A percentile compares a stretch with the other conserved stretches of the same genome.
Evolutionary conservation across 2,113 vertebrate genomes (phyloP).

Genomic region (Chunga burmeisteri): DNA sequence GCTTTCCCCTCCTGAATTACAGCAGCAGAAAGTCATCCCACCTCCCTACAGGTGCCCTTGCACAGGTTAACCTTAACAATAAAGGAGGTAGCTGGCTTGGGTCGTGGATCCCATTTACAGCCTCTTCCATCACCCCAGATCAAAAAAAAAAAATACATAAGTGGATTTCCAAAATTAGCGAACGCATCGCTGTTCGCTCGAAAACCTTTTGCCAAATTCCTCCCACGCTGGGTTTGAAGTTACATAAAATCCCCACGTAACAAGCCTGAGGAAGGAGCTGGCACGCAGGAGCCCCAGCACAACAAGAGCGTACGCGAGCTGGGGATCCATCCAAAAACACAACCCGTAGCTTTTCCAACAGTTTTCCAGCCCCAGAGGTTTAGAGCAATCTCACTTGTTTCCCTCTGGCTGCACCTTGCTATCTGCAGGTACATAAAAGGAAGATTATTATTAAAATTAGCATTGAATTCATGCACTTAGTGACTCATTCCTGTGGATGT

Average conservation of each 20-base stretch:
- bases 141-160: background rate
- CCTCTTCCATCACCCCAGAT: background rate
- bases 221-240: background rate
- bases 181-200: rapidly evolving
- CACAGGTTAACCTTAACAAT: background rate
- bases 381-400: background rate
- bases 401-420: background rate
- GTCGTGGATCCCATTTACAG: background rate
- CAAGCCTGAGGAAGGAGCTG: background rate
- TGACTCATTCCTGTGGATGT: rapidly evolving
- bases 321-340: background rate
- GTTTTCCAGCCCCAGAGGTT: background rate
- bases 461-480: rapidly evolving
- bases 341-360: background rate
- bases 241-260: background rate
- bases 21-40: background rate
- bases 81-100: background rate
- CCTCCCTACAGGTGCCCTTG: background rate
- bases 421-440: background rate
- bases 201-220: background rate
- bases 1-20: background rate
- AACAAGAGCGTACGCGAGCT: background rate
- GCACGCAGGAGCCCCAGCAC: background rate
- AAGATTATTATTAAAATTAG: background rate
- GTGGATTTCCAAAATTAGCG: background rate